Base-by-base conservation (phyloP, 2,888 invertebrate genomes). In the Unio pictorum region DNA sequence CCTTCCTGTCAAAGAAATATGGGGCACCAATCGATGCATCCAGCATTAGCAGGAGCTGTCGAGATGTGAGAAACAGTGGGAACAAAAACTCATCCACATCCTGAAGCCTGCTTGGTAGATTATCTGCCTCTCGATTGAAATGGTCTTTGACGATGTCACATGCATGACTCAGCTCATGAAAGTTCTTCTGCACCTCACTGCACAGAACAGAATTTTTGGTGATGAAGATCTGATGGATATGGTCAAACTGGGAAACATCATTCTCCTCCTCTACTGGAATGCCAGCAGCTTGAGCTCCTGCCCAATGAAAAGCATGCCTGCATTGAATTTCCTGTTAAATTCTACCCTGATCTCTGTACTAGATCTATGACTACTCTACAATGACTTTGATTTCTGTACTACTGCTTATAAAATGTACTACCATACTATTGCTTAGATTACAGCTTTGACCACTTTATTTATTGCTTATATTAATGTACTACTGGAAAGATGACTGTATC, bases 161-260 rank as follows among this genome's bases (percentile, higher is more conserved):
- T 5, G 84, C 86, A 69, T 82, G 81, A 63, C 81, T 81, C 45
- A 87, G 75, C 68, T 84, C 85, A 15, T 73, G 68, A 66, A 87
- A 87, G 57, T 84, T 86, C 73, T 87, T 87, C 74, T 83, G 75
- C 18, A 87, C 84, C 67, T 87, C 87, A 60, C 72, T 83, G 68
- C 86, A 87, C 55, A 87, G 74, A 17, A 86, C 82, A n/a, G 81
- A 78, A 69, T 87, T 87, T 75, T 86, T 85, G 0, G 86, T 86
- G 62, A 87, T 78, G 72, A 86, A 87, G 30, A 85, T 62, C 73
- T 83, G 77, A 55, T 75, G 74, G 6, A 77, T 61, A 66, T 77
- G 77, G 26, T 75, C 74, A 69, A 73, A 77, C 5, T 30, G 45
- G 45, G 45, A 69, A 45, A 54, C 58, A 54, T 68, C 64, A 45